These are phyloP conservation scores for Venturia canescens DNA, from an alignment of 1,140 invertebrate genomes.

Conservation along the genomic window DNA sequence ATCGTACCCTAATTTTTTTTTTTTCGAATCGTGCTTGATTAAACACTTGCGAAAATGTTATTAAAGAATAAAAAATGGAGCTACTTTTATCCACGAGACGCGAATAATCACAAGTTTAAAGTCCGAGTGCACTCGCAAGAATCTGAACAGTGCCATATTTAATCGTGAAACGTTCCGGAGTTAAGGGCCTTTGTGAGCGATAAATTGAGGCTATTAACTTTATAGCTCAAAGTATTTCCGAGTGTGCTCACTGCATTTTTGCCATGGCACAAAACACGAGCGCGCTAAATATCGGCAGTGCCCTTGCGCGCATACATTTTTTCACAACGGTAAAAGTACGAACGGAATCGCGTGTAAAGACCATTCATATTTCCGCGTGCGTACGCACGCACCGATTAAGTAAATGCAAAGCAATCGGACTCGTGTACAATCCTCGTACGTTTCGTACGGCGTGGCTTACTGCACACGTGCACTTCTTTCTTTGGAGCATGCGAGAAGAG, in stretches of 20 bases:
- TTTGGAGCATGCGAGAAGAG: background rate
- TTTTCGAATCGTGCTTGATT: background rate
- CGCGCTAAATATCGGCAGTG: constrained; percentile 6
- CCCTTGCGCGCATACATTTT: background rate
- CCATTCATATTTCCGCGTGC: background rate
- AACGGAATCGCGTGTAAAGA: background rate
- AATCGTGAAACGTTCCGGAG: background rate
- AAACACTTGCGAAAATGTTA: too few relatives aligned
- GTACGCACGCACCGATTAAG: background rate
- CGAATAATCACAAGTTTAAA: too few relatives aligned
- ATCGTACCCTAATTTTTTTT: background rate
- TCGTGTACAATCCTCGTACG: background rate
- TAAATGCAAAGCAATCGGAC: constrained; percentile 3
- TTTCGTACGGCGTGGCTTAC: background rate
- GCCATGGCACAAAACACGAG: background rate
- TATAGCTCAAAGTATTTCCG: background rate
- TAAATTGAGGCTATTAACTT: background rate
- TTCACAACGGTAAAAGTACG: background rate
- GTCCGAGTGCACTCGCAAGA: too few relatives aligned
- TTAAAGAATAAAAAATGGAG: too few relatives aligned
- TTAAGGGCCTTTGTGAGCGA: too few relatives aligned
- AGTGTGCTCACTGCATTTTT: background rate
- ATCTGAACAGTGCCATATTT: background rate
- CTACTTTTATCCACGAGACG: too few relatives aligned
- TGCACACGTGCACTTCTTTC: background rate